Base-by-base conservation (phyloP, 2,888 invertebrate genomes). In the Argyresthia goedartella region DNA sequence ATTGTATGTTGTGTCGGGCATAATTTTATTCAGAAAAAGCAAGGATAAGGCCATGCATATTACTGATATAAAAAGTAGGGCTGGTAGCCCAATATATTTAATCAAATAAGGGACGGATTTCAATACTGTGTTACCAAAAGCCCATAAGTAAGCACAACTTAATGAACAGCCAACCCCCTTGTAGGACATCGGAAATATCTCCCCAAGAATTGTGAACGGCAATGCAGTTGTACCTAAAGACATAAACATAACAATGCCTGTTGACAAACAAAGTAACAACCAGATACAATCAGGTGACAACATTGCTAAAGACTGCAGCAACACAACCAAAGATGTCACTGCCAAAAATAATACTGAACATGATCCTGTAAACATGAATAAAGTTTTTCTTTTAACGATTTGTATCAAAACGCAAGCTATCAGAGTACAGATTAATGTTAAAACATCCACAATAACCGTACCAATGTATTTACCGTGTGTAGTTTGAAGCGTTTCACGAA, bases 111-210 rank as follows among this genome's bases (percentile, higher is more conserved):
- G 62, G 13, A 57, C 47, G 36, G 55, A 56, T 53, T 53, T 59
- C 8, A 61, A 49, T n/a, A 63, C 41, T 13, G 53, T 60, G 16
- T 62, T 63, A 10, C 61, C 56, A 54, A 61, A 61, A 1, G 60
- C 60, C 63, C 63, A 63, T 11, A 63, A 56, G 14, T 63, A 63
- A 1, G 61, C 60, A 50, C 62, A 63, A 0, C 60, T 60, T n/a
- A 63, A 47, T n/a, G 62, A 63, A 55, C 61, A 61, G 0, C 63
- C 63, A 8, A 63, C 52, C 2, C 61, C 60, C 54, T 58, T 62
- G n/a, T 60, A 61, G 1, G 62, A 57, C 57, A 61, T 59, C 1
- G 64, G 60, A 53, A 64, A 64, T 54, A 62, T 60, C 48, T 64
- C 62, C 0, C 62, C 62, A 15, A 63, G 51, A 11, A 63, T 49